These are phyloP conservation scores for Limnodromus scolopaceus DNA, from an alignment of 2,797 vertebrate genomes.

Conservation along the genomic window DNA sequence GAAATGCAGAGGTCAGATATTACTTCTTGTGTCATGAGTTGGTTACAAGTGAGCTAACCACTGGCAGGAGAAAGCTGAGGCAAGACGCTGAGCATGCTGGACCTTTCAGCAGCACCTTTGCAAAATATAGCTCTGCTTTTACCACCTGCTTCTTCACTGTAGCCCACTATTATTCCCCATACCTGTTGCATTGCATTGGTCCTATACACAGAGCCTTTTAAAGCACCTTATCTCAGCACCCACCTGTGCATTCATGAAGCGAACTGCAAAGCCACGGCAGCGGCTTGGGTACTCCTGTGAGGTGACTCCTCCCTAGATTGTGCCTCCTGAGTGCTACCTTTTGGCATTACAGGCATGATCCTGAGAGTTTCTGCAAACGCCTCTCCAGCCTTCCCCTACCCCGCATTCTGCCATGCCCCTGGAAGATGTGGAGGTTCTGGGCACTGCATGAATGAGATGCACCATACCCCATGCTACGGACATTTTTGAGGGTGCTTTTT, in stretches of 20 bases:
- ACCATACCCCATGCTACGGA: accelerated
- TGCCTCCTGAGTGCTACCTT: background rate
- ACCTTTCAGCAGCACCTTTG: background rate
- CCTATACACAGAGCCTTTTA: background rate
- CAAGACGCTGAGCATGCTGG: accelerated
- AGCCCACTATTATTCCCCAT: background rate
- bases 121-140: background rate
- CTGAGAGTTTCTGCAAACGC: background rate
- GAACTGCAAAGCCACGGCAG: background rate
- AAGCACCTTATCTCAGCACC: background rate
- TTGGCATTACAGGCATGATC: background rate
- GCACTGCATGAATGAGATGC: background rate
- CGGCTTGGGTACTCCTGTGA: too few relatives aligned
- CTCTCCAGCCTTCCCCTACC: background rate
- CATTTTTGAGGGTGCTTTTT: background rate
- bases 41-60: background rate
- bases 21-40: accelerated
- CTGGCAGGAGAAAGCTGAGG: background rate
- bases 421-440: background rate
- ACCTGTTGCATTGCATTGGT: accelerated
- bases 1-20: background rate
- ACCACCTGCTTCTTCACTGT: background rate
- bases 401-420: accelerated
- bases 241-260: background rate
- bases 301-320: accelerated